phyloP scores from a whole-genome alignment of 2,888 invertebrate genomes.

The Lasioglossum vierecki region DNA sequence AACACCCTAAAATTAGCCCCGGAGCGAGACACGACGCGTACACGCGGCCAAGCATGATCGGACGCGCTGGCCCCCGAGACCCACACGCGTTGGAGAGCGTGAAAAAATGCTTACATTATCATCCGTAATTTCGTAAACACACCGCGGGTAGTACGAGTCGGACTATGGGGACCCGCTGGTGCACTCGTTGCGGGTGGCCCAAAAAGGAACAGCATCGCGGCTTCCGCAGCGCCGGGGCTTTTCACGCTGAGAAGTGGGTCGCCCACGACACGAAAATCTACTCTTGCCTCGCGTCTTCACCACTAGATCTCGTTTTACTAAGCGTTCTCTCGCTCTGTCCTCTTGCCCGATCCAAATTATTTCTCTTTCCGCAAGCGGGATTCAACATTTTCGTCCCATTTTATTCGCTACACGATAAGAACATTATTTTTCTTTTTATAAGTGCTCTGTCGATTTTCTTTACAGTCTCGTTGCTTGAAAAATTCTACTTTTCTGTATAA shows the following conservation, averaged over 20 bases:
- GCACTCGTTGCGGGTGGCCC: constrained; percentile 81
- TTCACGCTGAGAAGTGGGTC: constrained; percentile 36
- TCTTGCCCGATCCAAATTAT: neutral
- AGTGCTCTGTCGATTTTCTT: too few relatives aligned
- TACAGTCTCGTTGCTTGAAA: too few relatives aligned
- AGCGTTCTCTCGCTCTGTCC: neutral
- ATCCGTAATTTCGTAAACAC: constrained; percentile 84
- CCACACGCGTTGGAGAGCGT: constrained; percentile 77
- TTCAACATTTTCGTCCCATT: neutral
- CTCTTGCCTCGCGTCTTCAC: neutral
- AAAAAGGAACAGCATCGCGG: constrained; percentile 23
- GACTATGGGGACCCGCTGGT: constrained; percentile 53
- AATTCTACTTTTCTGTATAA: too few relatives aligned
- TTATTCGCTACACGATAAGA: too few relatives aligned
- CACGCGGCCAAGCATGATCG: constrained; percentile 53
- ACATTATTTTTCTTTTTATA: too few relatives aligned
- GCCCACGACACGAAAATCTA: constrained; percentile 5
- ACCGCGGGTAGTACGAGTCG: constrained; percentile 62
- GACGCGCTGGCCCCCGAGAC: constrained; percentile 48
- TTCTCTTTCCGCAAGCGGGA: neutral
- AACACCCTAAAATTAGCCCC: constrained; percentile 84
- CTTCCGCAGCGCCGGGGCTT: constrained; percentile 10
- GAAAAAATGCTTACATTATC: constrained; percentile 84
- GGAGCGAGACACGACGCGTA: constrained; percentile 69
- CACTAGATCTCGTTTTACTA: neutral